Percentiles rank a stretch among this genome's conserved stretches.
Evolutionary conservation across 1,140 invertebrate species (phyloP).

Genomic region (Cherax destructor): DNA sequence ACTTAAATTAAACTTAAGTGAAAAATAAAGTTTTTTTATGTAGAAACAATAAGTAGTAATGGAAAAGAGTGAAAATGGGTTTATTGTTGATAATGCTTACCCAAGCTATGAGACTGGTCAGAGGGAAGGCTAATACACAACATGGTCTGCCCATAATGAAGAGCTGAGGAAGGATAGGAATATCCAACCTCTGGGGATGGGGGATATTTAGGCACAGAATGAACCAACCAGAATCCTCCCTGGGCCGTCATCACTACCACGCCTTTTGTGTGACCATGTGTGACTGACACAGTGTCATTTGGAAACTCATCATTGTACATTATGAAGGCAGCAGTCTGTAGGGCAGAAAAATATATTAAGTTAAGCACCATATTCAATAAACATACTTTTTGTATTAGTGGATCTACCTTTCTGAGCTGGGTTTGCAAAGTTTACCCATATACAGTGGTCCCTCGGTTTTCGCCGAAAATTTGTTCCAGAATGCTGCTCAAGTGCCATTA

Average conservation of each 20-base stretch:
- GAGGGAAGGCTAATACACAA: constrained; percentile 86
- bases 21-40: no score
- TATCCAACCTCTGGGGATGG: constrained; percentile 79
- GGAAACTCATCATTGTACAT: constrained; percentile 92
- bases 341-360: neutral
- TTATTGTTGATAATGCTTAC: constrained; percentile 73
- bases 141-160: constrained; percentile 88
- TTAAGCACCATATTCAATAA: no score
- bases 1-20: no score
- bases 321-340: constrained; percentile 76
- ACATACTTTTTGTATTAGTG: no score
- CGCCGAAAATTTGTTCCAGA: no score
- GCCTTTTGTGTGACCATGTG: constrained; percentile 90
- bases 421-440: no score
- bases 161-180: constrained; percentile 84
- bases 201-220: constrained; percentile 92
- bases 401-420: no score
- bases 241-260: constrained; percentile 83
- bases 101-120: constrained; percentile 82
- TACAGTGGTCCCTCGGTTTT: no score
- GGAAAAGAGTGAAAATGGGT: no score
- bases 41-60: no score
- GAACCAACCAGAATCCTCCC: constrained; percentile 91
- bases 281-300: constrained; percentile 76
- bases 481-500: no score